phyloP scores from a whole-genome alignment of 2,888 invertebrate species.

The Rhodophaea formosa region DNA sequence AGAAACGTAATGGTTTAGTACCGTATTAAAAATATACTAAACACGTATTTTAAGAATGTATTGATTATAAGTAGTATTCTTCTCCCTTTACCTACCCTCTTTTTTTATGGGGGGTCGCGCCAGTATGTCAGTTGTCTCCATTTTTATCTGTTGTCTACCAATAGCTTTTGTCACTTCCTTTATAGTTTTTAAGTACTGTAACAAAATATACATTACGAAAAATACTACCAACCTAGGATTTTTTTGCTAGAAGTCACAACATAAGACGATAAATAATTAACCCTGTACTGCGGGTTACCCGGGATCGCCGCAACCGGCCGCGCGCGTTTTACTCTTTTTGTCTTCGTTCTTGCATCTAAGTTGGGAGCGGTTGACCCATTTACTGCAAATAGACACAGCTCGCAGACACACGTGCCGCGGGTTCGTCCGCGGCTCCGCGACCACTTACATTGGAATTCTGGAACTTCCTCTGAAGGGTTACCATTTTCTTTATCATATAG shows the following conservation, averaged over 20 bases:
- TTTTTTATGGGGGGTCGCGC: too few species aligned
- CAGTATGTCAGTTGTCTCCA: too few species aligned
- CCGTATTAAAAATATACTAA: too few species aligned
- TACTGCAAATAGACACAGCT: conserved; percentile 75
- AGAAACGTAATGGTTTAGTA: too few species aligned
- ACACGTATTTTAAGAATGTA: too few species aligned
- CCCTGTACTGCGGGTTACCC: conserved; percentile 20
- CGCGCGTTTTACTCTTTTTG: conserved; percentile 76
- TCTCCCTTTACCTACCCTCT: too few species aligned
- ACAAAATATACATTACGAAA: too few species aligned
- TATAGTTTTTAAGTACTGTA: too few species aligned
- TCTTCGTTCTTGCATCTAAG: conserved; percentile 78
- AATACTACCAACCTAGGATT: too few species aligned
- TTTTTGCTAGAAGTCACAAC: background rate
- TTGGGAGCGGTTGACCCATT: conserved; percentile 77
- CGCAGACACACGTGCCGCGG: conserved; percentile 53
- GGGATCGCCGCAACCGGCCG: conserved; percentile 32
- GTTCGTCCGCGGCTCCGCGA: conserved; percentile 16
- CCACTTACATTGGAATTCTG: background rate
- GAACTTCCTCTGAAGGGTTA: background rate
- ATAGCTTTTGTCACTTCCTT: too few species aligned
- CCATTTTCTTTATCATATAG: background rate
- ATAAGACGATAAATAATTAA: background rate
- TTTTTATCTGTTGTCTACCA: too few species aligned
- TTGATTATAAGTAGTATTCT: too few species aligned